Base-by-base conservation (phyloP, 2,797 vertebrate genomes). In the Pseudotriccus pelzelni region DNA sequence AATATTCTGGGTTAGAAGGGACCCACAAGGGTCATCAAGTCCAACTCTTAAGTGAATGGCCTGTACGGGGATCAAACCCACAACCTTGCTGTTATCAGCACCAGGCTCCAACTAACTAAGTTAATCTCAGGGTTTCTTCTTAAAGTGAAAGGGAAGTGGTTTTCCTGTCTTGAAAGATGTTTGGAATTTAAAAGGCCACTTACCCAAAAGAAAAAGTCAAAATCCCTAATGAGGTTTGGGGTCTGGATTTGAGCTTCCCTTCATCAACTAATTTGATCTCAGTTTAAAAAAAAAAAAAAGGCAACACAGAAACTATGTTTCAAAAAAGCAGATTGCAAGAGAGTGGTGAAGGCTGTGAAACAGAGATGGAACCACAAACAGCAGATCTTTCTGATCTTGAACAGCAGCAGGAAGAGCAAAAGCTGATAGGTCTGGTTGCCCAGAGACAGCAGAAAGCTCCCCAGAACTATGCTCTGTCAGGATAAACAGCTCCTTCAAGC, bases 381-480 rank as follows among this genome's bases (percentile, higher is more conserved):
- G 15, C 37, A 50, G 15, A 84, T 37, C 47, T 43, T 1, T 39
- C 22, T 58, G 17, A 89, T 82, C 84, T 64, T 2, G 17, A 55
- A 8, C n/a, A 47, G 37, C 52, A 37, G 67, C 66, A 87, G 82
- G 92, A 94, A 87, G 79, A 52, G 16, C 4, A 1, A 5, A 9
- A 24, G 28, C 70, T 2, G 34, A 72, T 47, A 7, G 75, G 7
- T 37, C 37, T 49, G 50, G 41, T 56, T 87, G 75, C 82, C 53
- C 49, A 7, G 92, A 47, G 53, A 30, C 59, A 11, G 67, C 78
- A 56, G 59, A 14, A 43, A 44, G 4, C 22, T 52, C 25, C 81
- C 43, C 28, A 1, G 9, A 46, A 37, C 1, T 9, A 2, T 1
- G 2, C 25, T 14, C 56, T 13, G 50, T 0, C 6, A 22, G 27